A percentile compares a stretch with the other conserved stretches of the same genome.
phyloP scores from a whole-genome alignment of 2,888 invertebrate genomes.

The Chymomyza caudatula region DNA sequence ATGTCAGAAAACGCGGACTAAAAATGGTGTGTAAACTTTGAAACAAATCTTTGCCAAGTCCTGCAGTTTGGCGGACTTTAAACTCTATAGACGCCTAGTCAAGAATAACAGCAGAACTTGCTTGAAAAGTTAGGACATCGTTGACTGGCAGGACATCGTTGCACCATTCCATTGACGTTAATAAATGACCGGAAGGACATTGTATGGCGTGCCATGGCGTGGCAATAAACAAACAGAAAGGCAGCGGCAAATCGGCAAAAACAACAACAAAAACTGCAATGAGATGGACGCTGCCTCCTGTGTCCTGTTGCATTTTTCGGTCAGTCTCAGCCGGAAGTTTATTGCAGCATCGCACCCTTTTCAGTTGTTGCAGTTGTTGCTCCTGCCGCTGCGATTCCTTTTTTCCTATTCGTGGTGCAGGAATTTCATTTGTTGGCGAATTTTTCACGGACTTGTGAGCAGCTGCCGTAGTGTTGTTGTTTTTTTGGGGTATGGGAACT shows the following conservation, averaged over 20 bases:
- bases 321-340: slow-evolving; percentile 59
- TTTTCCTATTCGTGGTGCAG: slow-evolving; percentile 22
- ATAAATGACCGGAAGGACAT: slow-evolving; percentile 72
- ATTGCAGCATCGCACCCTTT: slow-evolving; percentile 67
- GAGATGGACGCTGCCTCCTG: neutral
- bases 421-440: slow-evolving; percentile 58
- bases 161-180: slow-evolving; percentile 65
- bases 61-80: slow-evolving; percentile 27
- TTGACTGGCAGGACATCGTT: slow-evolving; percentile 1
- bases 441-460: slow-evolving; percentile 61
- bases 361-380: slow-evolving; percentile 27
- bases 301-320: slow-evolving; percentile 67
- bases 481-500: slow-evolving; percentile 34
- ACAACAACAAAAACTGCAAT: slow-evolving; percentile 21
- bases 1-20: slow-evolving; percentile 31
- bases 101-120: slow-evolving; percentile 38
- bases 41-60: slow-evolving; percentile 67
- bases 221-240: slow-evolving; percentile 63
- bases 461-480: slow-evolving; percentile 25
- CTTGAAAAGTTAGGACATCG: neutral
- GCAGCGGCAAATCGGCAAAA: slow-evolving; percentile 38
- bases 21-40: slow-evolving; percentile 62
- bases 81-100: neutral
- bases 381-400: slow-evolving; percentile 26
- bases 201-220: slow-evolving; percentile 63